Percentiles rank a stretch among this genome's conserved stretches.
Conservation (phyloP, 1,140 invertebrate genomes). For the Cephus cinctus region DNA sequence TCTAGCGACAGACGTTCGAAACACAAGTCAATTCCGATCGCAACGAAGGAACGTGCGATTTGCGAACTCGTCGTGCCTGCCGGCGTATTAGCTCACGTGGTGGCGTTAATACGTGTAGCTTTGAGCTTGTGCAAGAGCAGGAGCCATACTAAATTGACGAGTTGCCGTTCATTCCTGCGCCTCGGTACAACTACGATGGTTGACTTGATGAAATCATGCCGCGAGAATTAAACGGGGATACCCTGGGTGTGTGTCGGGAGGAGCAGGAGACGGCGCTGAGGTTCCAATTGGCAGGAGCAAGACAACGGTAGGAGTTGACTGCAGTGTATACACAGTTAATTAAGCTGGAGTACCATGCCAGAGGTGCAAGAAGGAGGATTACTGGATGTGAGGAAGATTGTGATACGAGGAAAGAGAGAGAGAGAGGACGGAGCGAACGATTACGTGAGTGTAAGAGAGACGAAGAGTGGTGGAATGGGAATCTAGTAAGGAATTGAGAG, state of each 20-base stretch:
- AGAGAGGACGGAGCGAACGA: no score
- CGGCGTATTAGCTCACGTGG: constrained; percentile 20
- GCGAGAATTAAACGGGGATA: constrained; percentile 45
- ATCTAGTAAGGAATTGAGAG: no score
- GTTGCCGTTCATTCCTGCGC: constrained; percentile 30
- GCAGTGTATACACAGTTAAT: constrained; percentile 56
- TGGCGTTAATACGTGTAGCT: constrained; percentile 23
- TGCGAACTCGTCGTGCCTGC: no score
- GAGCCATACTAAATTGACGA: constrained; percentile 30
- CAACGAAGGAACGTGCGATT: no score
- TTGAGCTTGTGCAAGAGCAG: constrained; percentile 19
- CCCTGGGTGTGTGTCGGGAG: constrained; percentile 18
- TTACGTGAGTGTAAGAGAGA: not conserved
- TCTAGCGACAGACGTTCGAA: no score
- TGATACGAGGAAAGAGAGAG: no score
- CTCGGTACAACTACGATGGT: constrained; percentile 33
- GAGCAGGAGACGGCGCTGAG: constrained; percentile 27
- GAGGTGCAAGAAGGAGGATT: constrained; percentile 13
- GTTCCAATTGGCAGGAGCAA: constrained; percentile 51
- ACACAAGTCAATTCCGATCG: no score
- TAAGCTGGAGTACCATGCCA: constrained; percentile 44
- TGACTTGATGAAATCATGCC: constrained; percentile 55
- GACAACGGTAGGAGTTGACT: constrained; percentile 53
- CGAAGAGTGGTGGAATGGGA: not conserved
- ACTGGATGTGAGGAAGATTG: no score